phyloP scores from a whole-genome alignment of 2,797 vertebrate genomes.

The Pempheris klunzingeri region DNA sequence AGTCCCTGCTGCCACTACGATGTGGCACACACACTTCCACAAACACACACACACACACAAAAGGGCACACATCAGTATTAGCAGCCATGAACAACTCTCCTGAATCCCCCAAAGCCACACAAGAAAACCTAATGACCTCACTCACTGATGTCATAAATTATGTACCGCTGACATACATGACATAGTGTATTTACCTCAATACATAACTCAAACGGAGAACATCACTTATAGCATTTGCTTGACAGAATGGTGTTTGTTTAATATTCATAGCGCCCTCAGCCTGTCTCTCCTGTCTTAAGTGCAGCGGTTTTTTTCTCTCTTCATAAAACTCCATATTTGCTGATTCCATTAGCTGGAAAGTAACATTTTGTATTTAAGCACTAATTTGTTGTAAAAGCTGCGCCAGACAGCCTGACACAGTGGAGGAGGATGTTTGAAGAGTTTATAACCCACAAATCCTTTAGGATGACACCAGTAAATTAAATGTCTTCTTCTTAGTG shows the following conservation, averaged over 20 bases:
- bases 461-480: conserved; percentile 44
- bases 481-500: conserved; percentile 21
- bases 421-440: conserved; percentile 48
- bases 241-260: conserved; percentile 43
- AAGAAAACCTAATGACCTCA: conserved; percentile 8
- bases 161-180: conserved; percentile 9
- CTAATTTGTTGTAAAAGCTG: conserved; percentile 52
- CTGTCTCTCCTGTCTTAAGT: conserved; percentile 26
- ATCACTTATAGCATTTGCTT: conserved; percentile 1
- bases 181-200: conserved; percentile 8
- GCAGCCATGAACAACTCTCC: conserved; percentile 27
- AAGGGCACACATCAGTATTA: conserved; percentile 25
- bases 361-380: conserved; percentile 51
- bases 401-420: conserved; percentile 41
- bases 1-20: conserved; percentile 55
- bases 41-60: conserved; percentile 32
- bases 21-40: conserved; percentile 32
- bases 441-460: conserved; percentile 55
- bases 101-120: conserved; percentile 26
- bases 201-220: background rate
- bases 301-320: background rate
- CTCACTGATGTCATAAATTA: conserved; percentile 10
- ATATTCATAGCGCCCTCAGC: conserved; percentile 33
- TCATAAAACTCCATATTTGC: conserved; percentile 40
- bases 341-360: conserved; percentile 51